phyloP scores from a whole-genome alignment of 1,140 invertebrate species.

The Pygmarrhopalites habei region DNA sequence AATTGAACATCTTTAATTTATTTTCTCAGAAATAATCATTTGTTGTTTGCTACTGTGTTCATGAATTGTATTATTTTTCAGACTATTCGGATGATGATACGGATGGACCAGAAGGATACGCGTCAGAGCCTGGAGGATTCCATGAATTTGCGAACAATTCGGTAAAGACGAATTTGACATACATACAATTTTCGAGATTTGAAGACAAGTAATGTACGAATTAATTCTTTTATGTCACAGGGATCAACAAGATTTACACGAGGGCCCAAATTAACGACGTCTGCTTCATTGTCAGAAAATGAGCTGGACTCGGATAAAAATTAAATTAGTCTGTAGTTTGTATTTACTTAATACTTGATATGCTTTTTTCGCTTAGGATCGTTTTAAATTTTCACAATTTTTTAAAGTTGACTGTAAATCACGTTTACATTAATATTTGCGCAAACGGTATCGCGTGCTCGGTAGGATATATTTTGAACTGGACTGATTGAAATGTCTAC shows the following conservation, averaged over 20 bases:
- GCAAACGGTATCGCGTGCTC: too few relatives aligned
- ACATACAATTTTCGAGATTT: neutral
- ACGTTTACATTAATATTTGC: too few relatives aligned
- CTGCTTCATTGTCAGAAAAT: slow-evolving; percentile 21
- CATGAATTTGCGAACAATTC: neutral
- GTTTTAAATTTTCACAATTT: too few relatives aligned
- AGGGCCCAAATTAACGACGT: neutral
- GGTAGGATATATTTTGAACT: too few relatives aligned
- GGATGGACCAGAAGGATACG: slow-evolving; percentile 15
- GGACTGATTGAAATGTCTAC: too few relatives aligned
- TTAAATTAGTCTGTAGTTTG: too few relatives aligned
- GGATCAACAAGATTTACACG: neutral
- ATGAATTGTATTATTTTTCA: neutral
- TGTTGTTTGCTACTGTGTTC: neutral
- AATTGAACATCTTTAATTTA: neutral
- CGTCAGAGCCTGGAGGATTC: slow-evolving; percentile 15
- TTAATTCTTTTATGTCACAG: neutral
- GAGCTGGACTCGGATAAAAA: slow-evolving; percentile 23
- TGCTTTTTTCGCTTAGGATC: too few relatives aligned
- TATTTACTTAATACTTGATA: too few relatives aligned
- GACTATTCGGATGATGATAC: slow-evolving; percentile 27
- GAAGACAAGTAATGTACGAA: neutral
- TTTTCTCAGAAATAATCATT: neutral
- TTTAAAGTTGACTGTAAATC: too few relatives aligned
- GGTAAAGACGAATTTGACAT: neutral